Percentiles rank a stretch among this genome's conserved stretches.
phyloP scores from a whole-genome alignment of 2,888 invertebrate genomes.

The Drosophila quinaria region DNA sequence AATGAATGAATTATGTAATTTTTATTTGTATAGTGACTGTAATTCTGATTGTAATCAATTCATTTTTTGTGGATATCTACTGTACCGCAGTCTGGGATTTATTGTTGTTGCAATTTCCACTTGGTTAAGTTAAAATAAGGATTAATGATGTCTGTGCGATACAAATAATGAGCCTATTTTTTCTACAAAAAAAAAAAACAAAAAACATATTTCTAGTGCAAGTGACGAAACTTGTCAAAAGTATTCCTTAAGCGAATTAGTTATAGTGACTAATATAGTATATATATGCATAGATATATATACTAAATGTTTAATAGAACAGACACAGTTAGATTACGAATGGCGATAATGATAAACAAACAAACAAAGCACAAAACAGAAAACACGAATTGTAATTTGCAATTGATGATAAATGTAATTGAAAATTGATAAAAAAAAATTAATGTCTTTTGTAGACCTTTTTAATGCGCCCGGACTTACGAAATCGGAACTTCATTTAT shows the following conservation, averaged over 20 bases:
- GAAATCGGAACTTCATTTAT: constrained; percentile 79
- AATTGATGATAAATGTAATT: constrained; percentile 43
- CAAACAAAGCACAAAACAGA: constrained; percentile 34
- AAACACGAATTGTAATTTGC: constrained; percentile 16
- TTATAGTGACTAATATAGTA: constrained; percentile 58
- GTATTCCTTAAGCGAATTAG: constrained; percentile 72
- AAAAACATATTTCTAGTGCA: constrained; percentile 59
- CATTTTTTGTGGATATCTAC: constrained; percentile 22
- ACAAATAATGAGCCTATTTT: constrained; percentile 52
- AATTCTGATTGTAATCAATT: constrained; percentile 37
- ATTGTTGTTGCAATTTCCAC: constrained; percentile 55
- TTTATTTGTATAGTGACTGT: constrained; percentile 18
- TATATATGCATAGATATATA: constrained; percentile 4
- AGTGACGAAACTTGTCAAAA: constrained; percentile 71
- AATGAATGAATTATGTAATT: constrained; percentile 43
- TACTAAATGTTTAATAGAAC: constrained; percentile 52
- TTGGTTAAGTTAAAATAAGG: constrained; percentile 27
- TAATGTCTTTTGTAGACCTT: constrained; percentile 64
- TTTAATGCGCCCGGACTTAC: constrained; percentile 55
- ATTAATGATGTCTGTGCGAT: constrained; percentile 8
- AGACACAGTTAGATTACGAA: constrained; percentile 11
- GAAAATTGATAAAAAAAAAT: constrained; percentile 32
- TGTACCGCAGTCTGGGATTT: constrained; percentile 54
- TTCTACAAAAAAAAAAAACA: constrained; percentile 46
- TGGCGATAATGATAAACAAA: constrained; percentile 2